Percentiles rank a stretch among this genome's conserved stretches.
Evolutionary conservation across 2,888 invertebrate genomes (phyloP).

Genomic region (Apotomis turbidana): DNA sequence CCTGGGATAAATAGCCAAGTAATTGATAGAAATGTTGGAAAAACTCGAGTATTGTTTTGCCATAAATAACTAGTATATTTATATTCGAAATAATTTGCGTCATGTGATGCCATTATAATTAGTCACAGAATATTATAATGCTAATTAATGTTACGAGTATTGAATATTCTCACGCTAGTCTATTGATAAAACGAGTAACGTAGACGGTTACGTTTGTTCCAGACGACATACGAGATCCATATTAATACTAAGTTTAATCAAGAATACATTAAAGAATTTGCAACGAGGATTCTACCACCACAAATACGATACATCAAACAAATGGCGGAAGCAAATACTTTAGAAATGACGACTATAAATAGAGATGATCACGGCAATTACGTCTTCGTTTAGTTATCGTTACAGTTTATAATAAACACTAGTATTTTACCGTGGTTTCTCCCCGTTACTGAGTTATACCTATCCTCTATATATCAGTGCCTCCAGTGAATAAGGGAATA

Average conservation of each 20-base stretch:
- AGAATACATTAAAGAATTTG: conserved; percentile 19
- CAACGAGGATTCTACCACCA: conserved; percentile 46
- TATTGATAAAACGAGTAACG: conserved; percentile 14
- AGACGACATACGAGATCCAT: conserved; percentile 13
- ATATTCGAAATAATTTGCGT: neutral
- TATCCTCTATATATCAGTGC: too few relatives aligned
- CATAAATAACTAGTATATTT: too few relatives aligned
- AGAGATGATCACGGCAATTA: conserved; percentile 52
- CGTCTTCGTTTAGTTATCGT: conserved; percentile 36
- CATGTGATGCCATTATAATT: neutral
- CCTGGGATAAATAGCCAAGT: neutral
- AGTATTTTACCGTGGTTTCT: conserved; percentile 4
- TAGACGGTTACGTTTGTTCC: conserved; percentile 15
- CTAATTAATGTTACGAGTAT: neutral
- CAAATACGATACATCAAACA: conserved; percentile 52
- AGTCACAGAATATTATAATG: neutral
- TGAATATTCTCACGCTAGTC: conserved; percentile 24
- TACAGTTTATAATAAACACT: conserved; percentile 17
- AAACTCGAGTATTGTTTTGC: too few relatives aligned
- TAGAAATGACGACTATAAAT: conserved; percentile 58
- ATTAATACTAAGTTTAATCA: conserved; percentile 23
- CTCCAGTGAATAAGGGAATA: too few relatives aligned
- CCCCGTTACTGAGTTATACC: too few relatives aligned
- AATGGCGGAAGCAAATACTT: conserved; percentile 60
- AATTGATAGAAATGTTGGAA: too few relatives aligned